Evolutionary conservation across 2,888 invertebrate species (phyloP).

Genomic region (Cataglyphis rosenhaueri): DNA sequence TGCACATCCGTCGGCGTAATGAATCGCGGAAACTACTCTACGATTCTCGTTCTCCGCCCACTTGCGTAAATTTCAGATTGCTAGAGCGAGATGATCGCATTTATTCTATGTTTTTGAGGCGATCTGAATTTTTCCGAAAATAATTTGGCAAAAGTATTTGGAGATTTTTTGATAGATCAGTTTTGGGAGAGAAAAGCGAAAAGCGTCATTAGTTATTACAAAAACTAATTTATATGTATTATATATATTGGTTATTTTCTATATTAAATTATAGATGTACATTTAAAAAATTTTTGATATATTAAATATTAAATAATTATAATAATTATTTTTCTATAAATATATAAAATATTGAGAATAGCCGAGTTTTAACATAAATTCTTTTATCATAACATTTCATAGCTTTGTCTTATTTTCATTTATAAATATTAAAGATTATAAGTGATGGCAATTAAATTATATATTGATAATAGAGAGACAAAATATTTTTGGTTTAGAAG

Average conservation of each 20-base stretch:
- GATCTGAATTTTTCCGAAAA: background rate
- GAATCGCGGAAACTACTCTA: slow-evolving; percentile 50
- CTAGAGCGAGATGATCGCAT: background rate
- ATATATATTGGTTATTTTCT: background rate
- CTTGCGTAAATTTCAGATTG: slow-evolving; percentile 3
- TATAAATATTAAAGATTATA: background rate
- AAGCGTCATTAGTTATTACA: background rate
- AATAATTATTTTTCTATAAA: background rate
- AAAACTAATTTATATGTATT: background rate
- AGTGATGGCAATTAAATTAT: background rate
- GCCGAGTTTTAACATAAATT: background rate
- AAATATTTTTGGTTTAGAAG: background rate
- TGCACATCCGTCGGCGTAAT: slow-evolving; percentile 47
- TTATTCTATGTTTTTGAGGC: background rate
- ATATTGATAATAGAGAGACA: background rate
- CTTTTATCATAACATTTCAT: background rate
- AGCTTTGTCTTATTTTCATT: background rate
- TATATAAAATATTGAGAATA: background rate
- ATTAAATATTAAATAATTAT: background rate
- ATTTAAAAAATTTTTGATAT: background rate
- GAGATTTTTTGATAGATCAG: background rate
- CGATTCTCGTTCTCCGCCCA: slow-evolving; percentile 12
- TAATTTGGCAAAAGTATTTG: background rate
- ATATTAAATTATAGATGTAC: background rate
- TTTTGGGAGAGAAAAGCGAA: background rate